Conservation (phyloP, 1,140 invertebrate genomes). For the Pectinophora gossypiella region DNA sequence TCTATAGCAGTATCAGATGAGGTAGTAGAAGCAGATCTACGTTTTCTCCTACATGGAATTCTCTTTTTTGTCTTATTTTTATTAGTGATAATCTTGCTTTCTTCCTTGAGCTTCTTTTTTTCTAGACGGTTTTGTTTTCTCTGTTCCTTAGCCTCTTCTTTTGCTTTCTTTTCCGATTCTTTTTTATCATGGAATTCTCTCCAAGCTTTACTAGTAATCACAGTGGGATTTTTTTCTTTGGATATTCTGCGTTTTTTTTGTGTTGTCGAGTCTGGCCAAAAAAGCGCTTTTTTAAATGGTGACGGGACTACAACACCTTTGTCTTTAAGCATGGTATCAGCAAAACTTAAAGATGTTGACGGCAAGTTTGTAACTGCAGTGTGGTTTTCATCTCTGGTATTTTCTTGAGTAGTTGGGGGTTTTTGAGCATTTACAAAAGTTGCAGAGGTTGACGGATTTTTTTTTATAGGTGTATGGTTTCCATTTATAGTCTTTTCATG, state of each 20-base stretch:
- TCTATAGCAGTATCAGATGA: too few relatives aligned
- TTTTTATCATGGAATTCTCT: background rate
- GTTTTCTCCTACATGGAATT: too few relatives aligned
- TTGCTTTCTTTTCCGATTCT: conserved; percentile 1
- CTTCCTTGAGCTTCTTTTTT: too few relatives aligned
- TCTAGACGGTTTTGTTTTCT: background rate
- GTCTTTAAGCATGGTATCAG: background rate
- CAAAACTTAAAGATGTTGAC: background rate
- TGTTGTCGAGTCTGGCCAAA: background rate
- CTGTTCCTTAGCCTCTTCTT: background rate
- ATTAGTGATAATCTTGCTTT: too few relatives aligned
- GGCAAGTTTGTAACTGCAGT: background rate
- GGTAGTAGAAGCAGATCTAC: too few relatives aligned
- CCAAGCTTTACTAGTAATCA: background rate
- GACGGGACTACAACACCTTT: background rate
- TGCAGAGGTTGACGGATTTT: background rate
- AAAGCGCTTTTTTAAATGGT: background rate
- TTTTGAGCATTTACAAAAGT: background rate
- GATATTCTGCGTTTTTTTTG: background rate
- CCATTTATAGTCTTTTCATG: background rate
- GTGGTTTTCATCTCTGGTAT: background rate
- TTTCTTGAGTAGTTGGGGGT: background rate
- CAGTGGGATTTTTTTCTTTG: background rate
- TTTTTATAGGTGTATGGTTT: background rate
- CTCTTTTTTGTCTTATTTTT: too few relatives aligned